Evolutionary conservation across 1,140 invertebrate species (phyloP).

Genomic region (Nasonia giraulti): DNA sequence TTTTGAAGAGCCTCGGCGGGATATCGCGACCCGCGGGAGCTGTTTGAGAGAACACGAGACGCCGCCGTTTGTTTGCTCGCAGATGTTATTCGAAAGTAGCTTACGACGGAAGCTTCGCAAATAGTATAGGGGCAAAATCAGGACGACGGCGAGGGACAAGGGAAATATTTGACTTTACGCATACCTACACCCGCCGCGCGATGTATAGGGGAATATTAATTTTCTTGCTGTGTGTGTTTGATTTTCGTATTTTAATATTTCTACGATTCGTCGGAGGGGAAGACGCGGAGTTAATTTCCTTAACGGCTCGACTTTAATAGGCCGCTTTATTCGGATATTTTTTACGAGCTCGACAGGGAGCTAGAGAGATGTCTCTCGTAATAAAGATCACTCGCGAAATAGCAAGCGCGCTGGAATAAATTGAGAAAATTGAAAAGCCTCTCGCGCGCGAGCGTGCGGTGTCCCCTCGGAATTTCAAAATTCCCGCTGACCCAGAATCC

Average conservation of each 20-base stretch:
- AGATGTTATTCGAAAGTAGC: neutral
- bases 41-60: slow-evolving; percentile 18
- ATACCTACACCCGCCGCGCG: no score
- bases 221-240: neutral
- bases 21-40: neutral
- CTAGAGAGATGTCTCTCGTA: no score
- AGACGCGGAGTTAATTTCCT: no score
- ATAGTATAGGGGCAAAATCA: neutral
- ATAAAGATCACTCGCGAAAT: no score
- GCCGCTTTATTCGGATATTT: no score
- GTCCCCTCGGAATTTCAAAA: neutral
- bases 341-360: no score
- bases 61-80: neutral
- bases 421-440: no score
- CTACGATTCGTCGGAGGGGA: no score
- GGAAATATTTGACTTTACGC: neutral
- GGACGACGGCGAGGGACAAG: neutral
- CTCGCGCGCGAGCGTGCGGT: no score
- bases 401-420: no score
- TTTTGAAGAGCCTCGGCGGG: slow-evolving; percentile 4
- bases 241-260: no score
- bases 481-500: neutral
- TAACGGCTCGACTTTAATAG: no score
- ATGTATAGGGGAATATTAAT: neutral
- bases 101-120: neutral